Conservation (phyloP, 1,140 invertebrate genomes). For the Drosophila quadrilineata region DNA sequence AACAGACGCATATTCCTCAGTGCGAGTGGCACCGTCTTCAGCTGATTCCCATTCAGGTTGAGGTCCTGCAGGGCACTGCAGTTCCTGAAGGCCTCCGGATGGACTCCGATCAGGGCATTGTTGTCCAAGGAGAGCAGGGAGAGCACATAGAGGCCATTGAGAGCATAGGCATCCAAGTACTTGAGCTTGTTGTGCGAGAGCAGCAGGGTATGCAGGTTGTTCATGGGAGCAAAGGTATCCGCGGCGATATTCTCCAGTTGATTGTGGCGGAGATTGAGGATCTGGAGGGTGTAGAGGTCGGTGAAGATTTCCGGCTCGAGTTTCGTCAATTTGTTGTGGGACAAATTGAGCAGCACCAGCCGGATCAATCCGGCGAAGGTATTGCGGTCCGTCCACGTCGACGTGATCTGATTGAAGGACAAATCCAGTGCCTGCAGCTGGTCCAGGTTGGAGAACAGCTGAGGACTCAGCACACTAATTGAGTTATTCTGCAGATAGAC, state of each 20-base stretch:
- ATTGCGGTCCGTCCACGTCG: conserved; percentile 89
- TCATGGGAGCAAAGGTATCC: conserved; percentile 90
- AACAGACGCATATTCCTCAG: conserved; percentile 87
- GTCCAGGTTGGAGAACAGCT: conserved; percentile 91
- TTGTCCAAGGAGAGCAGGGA: conserved; percentile 90
- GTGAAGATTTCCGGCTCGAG: conserved; percentile 90
- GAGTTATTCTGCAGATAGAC: conserved; percentile 94
- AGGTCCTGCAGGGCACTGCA: conserved; percentile 92
- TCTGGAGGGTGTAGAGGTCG: conserved; percentile 91
- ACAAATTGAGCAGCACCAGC: conserved; percentile 91
- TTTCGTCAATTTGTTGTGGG: conserved; percentile 90
- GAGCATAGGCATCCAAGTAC: conserved; percentile 88
- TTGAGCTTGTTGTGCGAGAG: conserved; percentile 90
- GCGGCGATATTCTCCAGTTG: conserved; percentile 89
- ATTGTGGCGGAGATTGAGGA: conserved; percentile 91
- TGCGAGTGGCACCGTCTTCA: conserved; percentile 90
- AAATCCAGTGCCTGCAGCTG: conserved; percentile 93
- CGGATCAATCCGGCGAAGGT: conserved; percentile 94
- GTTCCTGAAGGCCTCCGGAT: conserved; percentile 91
- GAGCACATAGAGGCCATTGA: conserved; percentile 90
- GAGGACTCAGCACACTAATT: conserved; percentile 89
- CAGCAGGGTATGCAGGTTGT: conserved; percentile 90
- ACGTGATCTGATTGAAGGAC: conserved; percentile 92
- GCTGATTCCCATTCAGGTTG: conserved; percentile 91
- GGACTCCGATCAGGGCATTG: conserved; percentile 88